These are phyloP conservation scores for Marronus borbonicus DNA, from an alignment of 2,888 invertebrate species.

Conservation along the genomic window DNA sequence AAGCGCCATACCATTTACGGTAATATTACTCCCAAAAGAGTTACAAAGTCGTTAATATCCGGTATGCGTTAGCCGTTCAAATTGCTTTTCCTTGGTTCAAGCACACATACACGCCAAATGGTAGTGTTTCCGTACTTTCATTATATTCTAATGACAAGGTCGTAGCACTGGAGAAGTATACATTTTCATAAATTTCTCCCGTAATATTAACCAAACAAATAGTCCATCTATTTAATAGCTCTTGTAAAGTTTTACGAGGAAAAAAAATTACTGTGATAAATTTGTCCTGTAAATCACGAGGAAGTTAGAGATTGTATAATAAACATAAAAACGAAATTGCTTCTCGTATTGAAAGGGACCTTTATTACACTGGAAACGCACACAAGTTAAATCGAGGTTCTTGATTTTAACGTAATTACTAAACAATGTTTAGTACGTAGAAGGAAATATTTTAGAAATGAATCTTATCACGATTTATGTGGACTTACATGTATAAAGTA, in stretches of 20 bases:
- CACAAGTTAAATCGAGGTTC: neutral
- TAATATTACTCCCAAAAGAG: conserved; percentile 41
- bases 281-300: conserved; percentile 19
- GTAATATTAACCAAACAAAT: conserved; percentile 37
- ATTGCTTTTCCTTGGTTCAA: conserved; percentile 39
- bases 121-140: conserved; percentile 20
- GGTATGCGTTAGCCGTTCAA: conserved; percentile 40
- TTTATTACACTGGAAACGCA: neutral
- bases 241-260: conserved; percentile 21
- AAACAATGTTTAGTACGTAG: too few species aligned
- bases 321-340: conserved; percentile 17
- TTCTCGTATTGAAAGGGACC: neutral
- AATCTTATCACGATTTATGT: too few species aligned
- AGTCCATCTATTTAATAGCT: conserved; percentile 8
- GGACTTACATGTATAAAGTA: too few species aligned
- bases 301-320: conserved; percentile 1
- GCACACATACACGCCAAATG: conserved; percentile 11
- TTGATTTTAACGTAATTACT: too few species aligned
- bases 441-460: too few species aligned
- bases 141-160: conserved; percentile 26
- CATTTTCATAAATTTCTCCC: conserved; percentile 26
- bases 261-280: conserved; percentile 2
- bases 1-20: conserved; percentile 27
- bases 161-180: conserved; percentile 11
- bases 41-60: conserved; percentile 45